Evolutionary conservation across 92 coral and sea anemone genomes (phyloP).

Genomic region (Paramuricea clavata): DNA sequence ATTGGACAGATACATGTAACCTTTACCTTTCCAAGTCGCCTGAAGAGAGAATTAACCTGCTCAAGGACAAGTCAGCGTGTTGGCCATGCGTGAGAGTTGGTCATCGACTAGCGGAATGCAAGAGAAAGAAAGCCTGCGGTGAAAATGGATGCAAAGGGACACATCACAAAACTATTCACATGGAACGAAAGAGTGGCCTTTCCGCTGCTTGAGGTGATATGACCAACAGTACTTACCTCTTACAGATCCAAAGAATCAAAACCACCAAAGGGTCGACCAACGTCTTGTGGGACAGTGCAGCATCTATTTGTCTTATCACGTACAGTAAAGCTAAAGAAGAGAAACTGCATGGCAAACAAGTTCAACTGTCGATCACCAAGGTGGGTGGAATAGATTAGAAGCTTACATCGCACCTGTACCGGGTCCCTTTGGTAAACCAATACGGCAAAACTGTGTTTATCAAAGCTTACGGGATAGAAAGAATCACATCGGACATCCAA

Average conservation of each 20-base stretch:
- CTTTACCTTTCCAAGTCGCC: slow-evolving; percentile 3
- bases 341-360: slow-evolving; percentile 8
- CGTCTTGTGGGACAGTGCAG: slow-evolving; percentile 60
- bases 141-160: slow-evolving; percentile 33
- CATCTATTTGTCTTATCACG: slow-evolving; percentile 56
- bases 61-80: slow-evolving; percentile 62
- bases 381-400: slow-evolving; percentile 41
- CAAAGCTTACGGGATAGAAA: slow-evolving; percentile 62
- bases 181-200: slow-evolving; percentile 2
- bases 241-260: slow-evolving; percentile 60
- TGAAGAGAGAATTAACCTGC: slow-evolving; percentile 21
- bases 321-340: slow-evolving; percentile 50
- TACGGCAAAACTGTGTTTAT: slow-evolving; percentile 42
- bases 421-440: neutral
- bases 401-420: slow-evolving; percentile 7
- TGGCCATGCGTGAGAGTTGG: slow-evolving; percentile 61
- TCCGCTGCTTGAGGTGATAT: slow-evolving; percentile 15
- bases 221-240: slow-evolving; percentile 30
- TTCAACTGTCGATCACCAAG: slow-evolving; percentile 31
- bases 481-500: slow-evolving; percentile 70
- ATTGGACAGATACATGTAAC: neutral
- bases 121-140: slow-evolving; percentile 48
- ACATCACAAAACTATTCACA: slow-evolving; percentile 59
- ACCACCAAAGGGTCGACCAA: slow-evolving; percentile 55
- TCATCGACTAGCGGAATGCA: slow-evolving; percentile 57